Conservation (phyloP, 2,113 vertebrate species). For the Heterotilapia buettikoferi region DNA sequence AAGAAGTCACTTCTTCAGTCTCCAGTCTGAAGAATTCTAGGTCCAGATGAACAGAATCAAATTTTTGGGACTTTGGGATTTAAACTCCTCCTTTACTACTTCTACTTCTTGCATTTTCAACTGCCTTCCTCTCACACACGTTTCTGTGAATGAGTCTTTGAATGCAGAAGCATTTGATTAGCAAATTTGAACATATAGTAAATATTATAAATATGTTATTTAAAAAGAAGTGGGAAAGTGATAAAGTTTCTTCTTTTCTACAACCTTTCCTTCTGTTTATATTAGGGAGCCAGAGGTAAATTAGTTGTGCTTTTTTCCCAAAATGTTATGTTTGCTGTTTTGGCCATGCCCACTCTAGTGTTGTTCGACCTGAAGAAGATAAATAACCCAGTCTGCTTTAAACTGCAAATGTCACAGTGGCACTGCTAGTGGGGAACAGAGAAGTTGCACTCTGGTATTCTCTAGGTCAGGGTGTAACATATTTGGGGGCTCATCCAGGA, state of each 20-base stretch:
- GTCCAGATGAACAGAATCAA: not conserved
- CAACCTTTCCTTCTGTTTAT: not conserved
- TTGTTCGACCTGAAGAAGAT: not conserved
- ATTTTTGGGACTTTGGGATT: not conserved
- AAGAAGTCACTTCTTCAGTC: not conserved
- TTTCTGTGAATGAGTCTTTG: not conserved
- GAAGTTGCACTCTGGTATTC: not conserved
- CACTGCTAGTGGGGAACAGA: not conserved
- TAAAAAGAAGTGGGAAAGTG: not conserved
- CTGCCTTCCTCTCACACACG: not conserved
- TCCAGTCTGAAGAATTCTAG: not conserved
- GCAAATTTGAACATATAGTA: not conserved
- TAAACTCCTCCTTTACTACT: not conserved
- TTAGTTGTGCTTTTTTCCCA: not conserved
- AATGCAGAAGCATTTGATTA: not conserved
- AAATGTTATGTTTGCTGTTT: not conserved
- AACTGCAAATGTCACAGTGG: not conserved
- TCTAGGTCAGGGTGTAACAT: not conserved
- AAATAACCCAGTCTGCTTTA: not conserved
- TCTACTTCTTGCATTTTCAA: not conserved
- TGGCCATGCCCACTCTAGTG: not conserved
- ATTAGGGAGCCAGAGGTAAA: not conserved
- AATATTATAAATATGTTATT: not conserved
- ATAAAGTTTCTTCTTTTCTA: not conserved
- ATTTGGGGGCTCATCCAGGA: not conserved